Base-by-base conservation (phyloP, 2,797 vertebrate genomes). In the Pristis pectinata region DNA sequence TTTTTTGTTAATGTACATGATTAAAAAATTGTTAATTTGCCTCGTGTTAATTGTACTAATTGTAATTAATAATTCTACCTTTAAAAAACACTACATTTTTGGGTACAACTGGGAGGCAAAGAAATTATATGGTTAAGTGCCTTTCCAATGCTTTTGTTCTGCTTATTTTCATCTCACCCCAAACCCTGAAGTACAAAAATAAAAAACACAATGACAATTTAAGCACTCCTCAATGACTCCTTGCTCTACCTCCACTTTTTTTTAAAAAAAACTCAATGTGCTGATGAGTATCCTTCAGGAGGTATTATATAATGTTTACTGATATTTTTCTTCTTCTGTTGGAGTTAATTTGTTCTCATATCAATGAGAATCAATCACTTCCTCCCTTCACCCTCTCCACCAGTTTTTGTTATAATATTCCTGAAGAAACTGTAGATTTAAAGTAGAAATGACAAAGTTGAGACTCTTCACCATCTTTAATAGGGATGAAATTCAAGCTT, bases 101-200 rank as follows among this genome's bases (percentile, higher is more conserved):
- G 77, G 77, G 37, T 37, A 37, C 37, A n/a, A 80, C 13, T 37
- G 13, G 77, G 15, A 44, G 15, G n/a, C 41, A 80, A 80, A 80
- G 3, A 22, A 44, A 80, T 80, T 80, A 2, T 80, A 80, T 80
- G 13, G 77, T 4, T 19, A 44, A 94, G 94, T 94, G 91, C 72
- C 76, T 94, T 95, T 70, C 95, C 3, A 79, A 82, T 93, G 95
- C 2, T 44, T 15, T 19, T 80, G 77, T 22, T 17, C 77, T 80
- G 77, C 7, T 0, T 41, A 41, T 41, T 41, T 80, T n/a, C 15
- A 19, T 37, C 77, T 7, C 9, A 49, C 15, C 64, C 9, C 61
- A 64, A 61, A 80, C 37, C n/a, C 37, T 19, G 34, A n/a, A 80
- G n/a, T 9, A 10, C 76, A 30, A 30, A 49, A 53, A 9, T 30